Evolutionary conservation across 2,113 vertebrate genomes (phyloP).

Genomic region (Pseudopodoces humilis): DNA sequence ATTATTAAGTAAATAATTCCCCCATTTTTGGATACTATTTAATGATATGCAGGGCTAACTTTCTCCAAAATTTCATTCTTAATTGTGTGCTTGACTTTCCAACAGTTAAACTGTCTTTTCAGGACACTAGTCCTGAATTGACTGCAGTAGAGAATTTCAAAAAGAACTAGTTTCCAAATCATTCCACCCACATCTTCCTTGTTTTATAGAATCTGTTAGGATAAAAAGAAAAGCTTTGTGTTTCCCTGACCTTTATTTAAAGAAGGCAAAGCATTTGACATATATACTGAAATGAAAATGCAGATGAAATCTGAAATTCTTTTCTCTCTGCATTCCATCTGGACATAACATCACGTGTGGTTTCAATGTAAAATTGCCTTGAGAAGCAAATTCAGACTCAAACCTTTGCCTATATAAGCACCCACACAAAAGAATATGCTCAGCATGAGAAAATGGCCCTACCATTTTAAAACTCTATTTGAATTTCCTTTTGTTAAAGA

Average conservation of each 20-base stretch:
- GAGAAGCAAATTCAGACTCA: background rate
- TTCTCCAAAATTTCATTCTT: background rate
- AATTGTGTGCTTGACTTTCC: background rate
- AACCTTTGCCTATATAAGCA: background rate
- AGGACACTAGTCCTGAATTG: background rate
- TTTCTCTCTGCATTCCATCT: background rate
- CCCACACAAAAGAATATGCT: background rate
- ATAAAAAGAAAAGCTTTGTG: background rate
- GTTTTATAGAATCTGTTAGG: background rate
- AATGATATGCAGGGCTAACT: background rate
- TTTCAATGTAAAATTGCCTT: background rate
- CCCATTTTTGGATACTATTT: background rate
- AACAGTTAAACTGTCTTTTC: background rate
- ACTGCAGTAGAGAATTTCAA: background rate
- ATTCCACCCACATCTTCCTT: background rate
- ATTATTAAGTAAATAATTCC: background rate
- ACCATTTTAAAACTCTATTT: background rate
- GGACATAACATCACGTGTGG: background rate
- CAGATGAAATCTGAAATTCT: conserved; percentile 17
- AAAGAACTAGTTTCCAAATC: background rate
- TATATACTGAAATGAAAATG: conserved; percentile 6
- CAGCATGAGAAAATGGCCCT: background rate
- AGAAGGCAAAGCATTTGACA: conserved; percentile 5
- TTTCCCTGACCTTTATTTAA: conserved; percentile 49
- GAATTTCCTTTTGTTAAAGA: background rate